Percentiles rank a stretch among this genome's conserved stretches.
Conservation (phyloP, 2,113 vertebrate genomes). For the Gadus macrocephalus region DNA sequence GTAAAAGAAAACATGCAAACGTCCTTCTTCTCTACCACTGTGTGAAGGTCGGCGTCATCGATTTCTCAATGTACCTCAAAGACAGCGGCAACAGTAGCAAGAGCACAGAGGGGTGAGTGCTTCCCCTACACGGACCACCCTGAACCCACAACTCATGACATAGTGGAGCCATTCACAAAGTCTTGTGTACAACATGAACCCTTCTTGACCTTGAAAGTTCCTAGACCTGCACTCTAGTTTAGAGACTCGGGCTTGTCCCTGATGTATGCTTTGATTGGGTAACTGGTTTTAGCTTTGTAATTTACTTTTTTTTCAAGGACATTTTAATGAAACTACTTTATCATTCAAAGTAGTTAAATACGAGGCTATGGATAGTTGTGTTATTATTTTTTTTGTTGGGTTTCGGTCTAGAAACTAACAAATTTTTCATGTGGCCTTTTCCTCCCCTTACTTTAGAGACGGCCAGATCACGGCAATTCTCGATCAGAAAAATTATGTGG, state of each 20-base stretch:
- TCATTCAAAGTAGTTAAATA: background rate
- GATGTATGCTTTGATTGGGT: too few species aligned
- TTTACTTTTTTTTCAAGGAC: too few species aligned
- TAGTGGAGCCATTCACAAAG: too few species aligned
- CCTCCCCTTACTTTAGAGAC: conserved; percentile 66
- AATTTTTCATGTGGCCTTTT: background rate
- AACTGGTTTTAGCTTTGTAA: too few species aligned
- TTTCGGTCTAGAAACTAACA: background rate
- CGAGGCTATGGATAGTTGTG: background rate
- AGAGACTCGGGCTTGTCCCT: too few species aligned
- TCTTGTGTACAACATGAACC: too few species aligned
- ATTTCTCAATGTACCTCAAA: conserved; percentile 99
- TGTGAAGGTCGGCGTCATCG: conserved; percentile 92
- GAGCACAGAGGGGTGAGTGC: conserved; percentile 88
- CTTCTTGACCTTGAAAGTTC: too few species aligned
- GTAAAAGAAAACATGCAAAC: too few species aligned
- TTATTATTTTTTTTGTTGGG: background rate
- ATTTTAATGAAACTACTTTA: too few species aligned
- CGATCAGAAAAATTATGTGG: conserved; percentile 99
- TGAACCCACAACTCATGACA: background rate
- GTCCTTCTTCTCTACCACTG: background rate
- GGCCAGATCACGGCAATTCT: conserved; percentile 98
- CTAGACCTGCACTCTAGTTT: too few species aligned
- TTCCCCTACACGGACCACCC: background rate
- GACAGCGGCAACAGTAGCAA: conserved; percentile 91